A percentile compares a stretch with the other conserved stretches of the same genome.
phyloP scores from a whole-genome alignment of 2,888 invertebrate genomes.

The Pheosia tremula region DNA sequence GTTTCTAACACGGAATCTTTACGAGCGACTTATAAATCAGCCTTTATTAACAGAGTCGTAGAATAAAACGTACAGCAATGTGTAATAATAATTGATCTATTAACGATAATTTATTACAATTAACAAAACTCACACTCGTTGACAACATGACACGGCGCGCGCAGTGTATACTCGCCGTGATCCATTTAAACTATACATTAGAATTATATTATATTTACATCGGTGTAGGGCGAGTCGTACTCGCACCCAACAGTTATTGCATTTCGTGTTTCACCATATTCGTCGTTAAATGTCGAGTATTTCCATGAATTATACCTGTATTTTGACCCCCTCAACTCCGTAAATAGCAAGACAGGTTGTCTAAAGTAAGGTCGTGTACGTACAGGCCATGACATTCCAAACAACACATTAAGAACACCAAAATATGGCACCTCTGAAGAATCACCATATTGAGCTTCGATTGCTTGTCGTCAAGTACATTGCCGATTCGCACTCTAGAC shows the following conservation, averaged over 20 bases:
- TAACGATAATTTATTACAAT: conserved; percentile 82
- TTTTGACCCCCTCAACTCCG: too few species aligned
- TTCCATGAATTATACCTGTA: too few species aligned
- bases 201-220: conserved; percentile 69
- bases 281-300: not conserved
- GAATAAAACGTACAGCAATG: conserved; percentile 24
- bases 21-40: too few species aligned
- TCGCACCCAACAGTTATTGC: conserved; percentile 38
- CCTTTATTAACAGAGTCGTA: not conserved
- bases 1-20: too few species aligned
- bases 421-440: too few species aligned
- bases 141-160: conserved; percentile 63
- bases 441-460: too few species aligned
- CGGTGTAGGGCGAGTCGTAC: conserved; percentile 33
- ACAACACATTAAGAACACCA: too few species aligned
- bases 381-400: too few species aligned
- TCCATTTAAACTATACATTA: conserved; percentile 55
- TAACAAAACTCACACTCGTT: conserved; percentile 74
- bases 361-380: too few species aligned
- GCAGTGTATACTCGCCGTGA: conserved; percentile 39
- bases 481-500: too few species aligned
- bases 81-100: conserved; percentile 78
- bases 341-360: too few species aligned
- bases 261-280: conserved; percentile 19
- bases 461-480: too few species aligned